Conservation (phyloP, 2,888 invertebrate species). For the Auanema sp. region DNA sequence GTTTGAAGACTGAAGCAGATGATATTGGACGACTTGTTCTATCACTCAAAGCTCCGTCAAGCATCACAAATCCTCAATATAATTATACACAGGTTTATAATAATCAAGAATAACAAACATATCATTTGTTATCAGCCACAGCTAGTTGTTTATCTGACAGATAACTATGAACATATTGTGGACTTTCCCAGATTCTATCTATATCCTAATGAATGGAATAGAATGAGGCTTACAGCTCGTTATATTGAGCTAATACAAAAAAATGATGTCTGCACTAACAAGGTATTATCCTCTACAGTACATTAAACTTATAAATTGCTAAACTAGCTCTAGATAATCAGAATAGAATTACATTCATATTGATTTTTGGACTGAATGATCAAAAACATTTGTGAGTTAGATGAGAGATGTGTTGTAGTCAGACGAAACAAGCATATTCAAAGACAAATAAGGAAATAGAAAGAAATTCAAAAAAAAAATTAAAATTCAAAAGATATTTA, state of each 20-base stretch:
- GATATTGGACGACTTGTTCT: conserved; percentile 58
- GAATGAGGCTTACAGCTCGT: conserved; percentile 45
- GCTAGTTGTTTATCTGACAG: conserved; percentile 57
- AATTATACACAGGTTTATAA: conserved; percentile 48
- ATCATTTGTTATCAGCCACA: conserved; percentile 42
- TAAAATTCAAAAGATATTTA: background rate
- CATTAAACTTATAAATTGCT: background rate
- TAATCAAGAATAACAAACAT: background rate
- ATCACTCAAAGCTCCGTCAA: conserved; percentile 49
- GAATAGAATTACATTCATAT: background rate
- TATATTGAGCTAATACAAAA: conserved; percentile 43
- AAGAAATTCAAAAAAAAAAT: background rate
- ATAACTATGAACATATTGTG: conserved; percentile 56
- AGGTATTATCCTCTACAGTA: conserved; percentile 16
- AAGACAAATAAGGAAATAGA: too few relatives aligned
- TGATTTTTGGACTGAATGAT: conserved; percentile 8
- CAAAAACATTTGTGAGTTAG: background rate
- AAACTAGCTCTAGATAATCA: too few relatives aligned
- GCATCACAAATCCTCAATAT: conserved; percentile 44
- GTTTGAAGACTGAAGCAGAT: conserved; percentile 57
- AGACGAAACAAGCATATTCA: too few relatives aligned
- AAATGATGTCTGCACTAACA: conserved; percentile 40
- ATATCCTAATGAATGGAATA: conserved; percentile 59
- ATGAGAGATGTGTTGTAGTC: too few relatives aligned
- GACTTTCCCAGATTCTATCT: conserved; percentile 60